Conservation (phyloP, 2,113 vertebrate species). For the Colaptes auratus region DNA sequence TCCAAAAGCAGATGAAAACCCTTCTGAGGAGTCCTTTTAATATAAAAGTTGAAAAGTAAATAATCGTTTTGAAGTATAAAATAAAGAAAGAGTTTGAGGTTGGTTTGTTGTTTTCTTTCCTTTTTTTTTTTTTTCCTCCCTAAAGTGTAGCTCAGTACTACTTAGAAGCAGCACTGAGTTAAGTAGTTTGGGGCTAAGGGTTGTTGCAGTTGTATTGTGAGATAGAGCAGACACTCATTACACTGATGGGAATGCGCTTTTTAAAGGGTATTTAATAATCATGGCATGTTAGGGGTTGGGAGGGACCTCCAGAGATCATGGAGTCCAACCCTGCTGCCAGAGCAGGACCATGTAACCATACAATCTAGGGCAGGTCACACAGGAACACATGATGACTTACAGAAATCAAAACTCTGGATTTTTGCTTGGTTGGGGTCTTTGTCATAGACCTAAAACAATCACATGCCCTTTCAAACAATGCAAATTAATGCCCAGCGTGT, state of each 20-base stretch:
- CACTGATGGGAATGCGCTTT: background rate
- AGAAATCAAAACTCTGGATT: background rate
- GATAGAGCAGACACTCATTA: background rate
- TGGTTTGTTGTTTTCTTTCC: too few species aligned
- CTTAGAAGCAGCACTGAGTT: background rate
- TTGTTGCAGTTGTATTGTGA: background rate
- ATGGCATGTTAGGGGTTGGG: too few species aligned
- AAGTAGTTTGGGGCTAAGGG: background rate
- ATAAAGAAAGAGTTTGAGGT: background rate
- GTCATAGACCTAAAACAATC: background rate
- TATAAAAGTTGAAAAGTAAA: slow-evolving; percentile 33
- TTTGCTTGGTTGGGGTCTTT: rapidly evolving
- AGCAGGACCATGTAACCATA: too few species aligned
- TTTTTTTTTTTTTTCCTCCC: rapidly evolving
- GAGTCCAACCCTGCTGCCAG: too few species aligned
- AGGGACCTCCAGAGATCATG: too few species aligned
- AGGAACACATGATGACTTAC: background rate
- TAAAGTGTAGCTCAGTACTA: background rate
- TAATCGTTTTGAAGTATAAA: background rate
- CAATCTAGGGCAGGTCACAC: too few species aligned
- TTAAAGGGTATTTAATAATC: background rate
- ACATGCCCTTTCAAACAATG: rapidly evolving
- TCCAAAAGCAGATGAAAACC: slow-evolving; percentile 14
- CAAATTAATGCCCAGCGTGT: background rate
- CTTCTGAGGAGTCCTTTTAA: slow-evolving; percentile 22